A percentile compares a stretch with the other conserved stretches of the same genome.
Evolutionary conservation across 2,888 invertebrate species (phyloP).

Genomic region (Cataglyphis livida): DNA sequence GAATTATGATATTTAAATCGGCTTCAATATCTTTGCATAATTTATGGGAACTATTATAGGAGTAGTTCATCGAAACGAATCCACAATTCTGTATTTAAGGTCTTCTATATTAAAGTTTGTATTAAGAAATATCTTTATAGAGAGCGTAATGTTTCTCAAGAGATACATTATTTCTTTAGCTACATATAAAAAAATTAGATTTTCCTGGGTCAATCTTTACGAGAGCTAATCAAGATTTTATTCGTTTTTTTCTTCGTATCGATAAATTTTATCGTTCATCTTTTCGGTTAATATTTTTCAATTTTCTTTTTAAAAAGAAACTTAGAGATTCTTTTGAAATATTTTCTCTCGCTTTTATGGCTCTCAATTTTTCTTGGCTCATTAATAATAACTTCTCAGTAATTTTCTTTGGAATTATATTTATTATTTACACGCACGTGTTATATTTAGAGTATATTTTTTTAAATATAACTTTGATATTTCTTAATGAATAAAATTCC

Average conservation of each 20-base stretch:
- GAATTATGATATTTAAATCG: background rate
- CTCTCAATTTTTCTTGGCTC: background rate
- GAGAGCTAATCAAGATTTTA: background rate
- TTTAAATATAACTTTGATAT: background rate
- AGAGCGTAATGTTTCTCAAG: background rate
- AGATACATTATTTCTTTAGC: background rate
- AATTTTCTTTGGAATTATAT: background rate
- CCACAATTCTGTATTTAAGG: background rate
- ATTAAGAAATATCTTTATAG: background rate
- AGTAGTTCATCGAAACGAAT: background rate
- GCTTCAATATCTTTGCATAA: background rate
- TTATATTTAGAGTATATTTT: background rate
- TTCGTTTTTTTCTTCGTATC: background rate
- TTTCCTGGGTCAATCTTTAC: background rate
- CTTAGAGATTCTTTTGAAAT: background rate
- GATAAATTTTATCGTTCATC: background rate
- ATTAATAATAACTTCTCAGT: background rate
- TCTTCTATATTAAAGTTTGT: no score
- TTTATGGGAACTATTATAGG: background rate
- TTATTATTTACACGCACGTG: background rate
- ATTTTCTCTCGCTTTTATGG: background rate
- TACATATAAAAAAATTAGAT: conserved; percentile 8
- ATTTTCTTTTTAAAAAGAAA: background rate
- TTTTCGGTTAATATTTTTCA: background rate
- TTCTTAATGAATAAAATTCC: background rate